Evolutionary conservation across 1,140 invertebrate species (phyloP), one percentile per base, ranked within the genome.

Genomic region (Acromyrmex charruanus): DNA sequence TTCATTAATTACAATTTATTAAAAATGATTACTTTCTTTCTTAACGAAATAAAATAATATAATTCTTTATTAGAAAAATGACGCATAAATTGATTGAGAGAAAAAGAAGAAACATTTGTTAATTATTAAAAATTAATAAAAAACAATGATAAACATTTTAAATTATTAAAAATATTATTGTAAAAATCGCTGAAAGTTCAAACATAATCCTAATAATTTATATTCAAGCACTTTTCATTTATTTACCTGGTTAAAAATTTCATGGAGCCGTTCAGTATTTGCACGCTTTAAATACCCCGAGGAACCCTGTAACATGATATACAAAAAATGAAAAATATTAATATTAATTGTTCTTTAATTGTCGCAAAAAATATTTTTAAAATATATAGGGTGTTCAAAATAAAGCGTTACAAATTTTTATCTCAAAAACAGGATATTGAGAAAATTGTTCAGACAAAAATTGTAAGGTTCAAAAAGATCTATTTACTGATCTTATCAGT

Each of bases 211-310:
- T 28, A 51, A 51, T 49, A 87, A 51, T 12, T 39, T 39, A 39
- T 39, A 39, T 3, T 35, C 1, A 18, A 66, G 18, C 14, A 53
- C 4, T 79, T 55, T 31, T 44, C 28, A 2, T 25, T 95, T 94
- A 97, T 25, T 95, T 94, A 97, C 96, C 96, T 97, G 98, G 85
- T 97, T 95, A 95, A 99, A 99, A 93, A 99, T 97, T 92, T 98
- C 97, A 94, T 97, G 96, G 88, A 99, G 96, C 88, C 97, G 97
- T 77, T 98, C 97, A 92, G 97, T 97, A 94, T 98, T 98, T 31
- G 98, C 98, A 94, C 98, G 96, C 95, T 97, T 98, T 91, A 98
- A 95, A 95, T 98, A 98, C 94, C 97, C 97, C 10, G 39, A 44
- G 93, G 97, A 97, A 95, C 97, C 97, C 97, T 98, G 95, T 59